Percentiles rank a stretch among this genome's conserved stretches.
Conservation (phyloP, 2,888 invertebrate species). For the Cephus sareptanus region DNA sequence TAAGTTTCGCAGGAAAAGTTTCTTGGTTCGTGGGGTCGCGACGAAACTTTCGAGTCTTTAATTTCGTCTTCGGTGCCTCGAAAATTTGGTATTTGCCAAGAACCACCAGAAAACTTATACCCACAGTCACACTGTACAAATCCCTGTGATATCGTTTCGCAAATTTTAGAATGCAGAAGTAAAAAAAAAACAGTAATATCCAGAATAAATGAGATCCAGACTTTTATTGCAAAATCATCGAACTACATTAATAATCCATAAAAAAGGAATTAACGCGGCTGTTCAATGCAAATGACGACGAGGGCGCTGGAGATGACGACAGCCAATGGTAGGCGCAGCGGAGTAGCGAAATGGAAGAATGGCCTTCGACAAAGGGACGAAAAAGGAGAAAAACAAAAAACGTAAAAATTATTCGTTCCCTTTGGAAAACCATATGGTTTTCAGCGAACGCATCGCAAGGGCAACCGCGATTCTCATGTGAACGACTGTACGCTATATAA, state of each 20-base stretch:
- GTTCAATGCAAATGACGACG: background rate
- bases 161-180: background rate
- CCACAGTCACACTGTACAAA: background rate
- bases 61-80: background rate
- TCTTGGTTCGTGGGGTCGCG: background rate
- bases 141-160: background rate
- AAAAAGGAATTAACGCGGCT: background rate
- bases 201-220: background rate
- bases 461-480: background rate
- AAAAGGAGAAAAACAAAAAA: background rate
- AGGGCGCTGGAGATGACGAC: background rate
- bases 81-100: background rate
- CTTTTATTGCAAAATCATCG: background rate
- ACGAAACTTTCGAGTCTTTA: background rate
- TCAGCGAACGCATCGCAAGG: background rate
- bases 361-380: slow-evolving; percentile 5
- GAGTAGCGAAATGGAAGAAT: background rate
- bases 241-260: background rate
- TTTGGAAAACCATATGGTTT: background rate
- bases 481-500: background rate
- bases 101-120: background rate
- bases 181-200: background rate
- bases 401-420: background rate
- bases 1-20: slow-evolving; percentile 5
- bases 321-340: background rate